A percentile compares a stretch with the other conserved stretches of the same genome.
Evolutionary conservation across 2,797 vertebrate genomes (phyloP).

Genomic region (Danio kyathit): DNA sequence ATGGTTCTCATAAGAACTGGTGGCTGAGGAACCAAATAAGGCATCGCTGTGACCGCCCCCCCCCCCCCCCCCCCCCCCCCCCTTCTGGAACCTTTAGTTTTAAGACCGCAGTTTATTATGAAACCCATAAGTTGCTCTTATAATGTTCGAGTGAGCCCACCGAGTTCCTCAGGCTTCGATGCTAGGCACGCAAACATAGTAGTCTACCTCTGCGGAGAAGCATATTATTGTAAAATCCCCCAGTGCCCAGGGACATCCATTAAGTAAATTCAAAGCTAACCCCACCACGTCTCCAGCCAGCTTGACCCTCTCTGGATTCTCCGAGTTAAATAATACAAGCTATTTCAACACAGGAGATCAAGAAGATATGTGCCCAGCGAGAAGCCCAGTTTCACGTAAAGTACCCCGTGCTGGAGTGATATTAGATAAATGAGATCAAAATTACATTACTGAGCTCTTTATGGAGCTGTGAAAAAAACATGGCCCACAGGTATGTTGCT

Average conservation of each 20-base stretch:
- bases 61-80: too few relatives aligned
- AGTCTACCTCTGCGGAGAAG: slow-evolving; percentile 57
- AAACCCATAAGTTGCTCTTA: slow-evolving; percentile 40
- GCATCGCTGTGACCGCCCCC: too few relatives aligned
- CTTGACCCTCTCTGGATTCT: slow-evolving; percentile 59
- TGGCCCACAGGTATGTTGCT: slow-evolving; percentile 85
- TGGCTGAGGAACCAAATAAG: slow-evolving; percentile 6
- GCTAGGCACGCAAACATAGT: slow-evolving; percentile 57
- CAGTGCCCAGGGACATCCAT: slow-evolving; percentile 61
- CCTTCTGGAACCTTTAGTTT: neutral
- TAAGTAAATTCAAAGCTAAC: slow-evolving; percentile 66
- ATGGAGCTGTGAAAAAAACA: slow-evolving; percentile 85
- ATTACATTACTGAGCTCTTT: slow-evolving; percentile 87
- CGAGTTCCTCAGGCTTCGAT: slow-evolving; percentile 52
- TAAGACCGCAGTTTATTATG: slow-evolving; percentile 26
- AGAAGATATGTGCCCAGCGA: slow-evolving; percentile 69
- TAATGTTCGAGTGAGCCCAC: slow-evolving; percentile 49
- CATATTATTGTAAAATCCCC: slow-evolving; percentile 61
- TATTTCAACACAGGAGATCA: slow-evolving; percentile 66
- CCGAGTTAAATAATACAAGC: slow-evolving; percentile 74
- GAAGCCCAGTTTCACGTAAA: slow-evolving; percentile 77
- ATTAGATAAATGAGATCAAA: slow-evolving; percentile 87
- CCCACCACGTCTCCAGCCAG: slow-evolving; percentile 59
- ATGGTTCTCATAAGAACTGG: too few relatives aligned
- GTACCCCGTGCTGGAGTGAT: slow-evolving; percentile 72